Conservation (phyloP, 37 sponge, comb jelly and placozoan species). For the Cliona cf. orientalis region DNA sequence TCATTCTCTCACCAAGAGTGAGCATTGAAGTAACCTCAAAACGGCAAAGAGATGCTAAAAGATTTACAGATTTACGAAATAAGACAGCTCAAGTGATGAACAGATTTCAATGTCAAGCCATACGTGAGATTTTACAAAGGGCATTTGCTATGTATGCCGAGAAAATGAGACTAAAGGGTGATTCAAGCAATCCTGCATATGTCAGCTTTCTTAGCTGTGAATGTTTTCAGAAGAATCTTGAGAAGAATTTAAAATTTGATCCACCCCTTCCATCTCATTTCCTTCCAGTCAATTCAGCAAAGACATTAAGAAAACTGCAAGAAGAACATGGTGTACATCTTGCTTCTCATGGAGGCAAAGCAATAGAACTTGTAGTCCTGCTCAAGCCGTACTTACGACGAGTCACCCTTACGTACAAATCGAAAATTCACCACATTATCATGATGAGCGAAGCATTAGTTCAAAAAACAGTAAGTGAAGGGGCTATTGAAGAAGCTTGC, state of each 20-base stretch:
- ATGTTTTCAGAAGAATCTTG: conserved; percentile 9
- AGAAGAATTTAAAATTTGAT: not conserved
- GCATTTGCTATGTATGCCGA: conserved; percentile 22
- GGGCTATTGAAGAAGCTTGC: too few species aligned
- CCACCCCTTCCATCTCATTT: conserved; percentile 29
- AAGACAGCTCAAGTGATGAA: not conserved
- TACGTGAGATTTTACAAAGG: conserved; percentile 34
- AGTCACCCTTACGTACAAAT: not conserved
- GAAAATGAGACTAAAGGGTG: conserved; percentile 1
- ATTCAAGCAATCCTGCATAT: conserved; percentile 16
- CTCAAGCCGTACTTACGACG: not conserved
- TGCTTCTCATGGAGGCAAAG: conserved; percentile 1
- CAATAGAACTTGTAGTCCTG: conserved; percentile 7
- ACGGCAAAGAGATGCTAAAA: not conserved
- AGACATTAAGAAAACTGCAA: too few species aligned
- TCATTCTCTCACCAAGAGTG: too few species aligned
- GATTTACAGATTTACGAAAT: not conserved
- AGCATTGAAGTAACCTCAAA: not conserved
- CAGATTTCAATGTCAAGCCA: not conserved
- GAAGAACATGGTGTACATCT: too few species aligned
- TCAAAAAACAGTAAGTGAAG: too few species aligned
- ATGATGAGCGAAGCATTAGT: too few species aligned
- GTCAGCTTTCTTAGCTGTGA: conserved; percentile 21
- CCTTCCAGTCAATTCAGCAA: too few species aligned
- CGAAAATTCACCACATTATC: too few species aligned